Conservation (phyloP, 2,113 vertebrate species). For the Phocoena phocoena region DNA sequence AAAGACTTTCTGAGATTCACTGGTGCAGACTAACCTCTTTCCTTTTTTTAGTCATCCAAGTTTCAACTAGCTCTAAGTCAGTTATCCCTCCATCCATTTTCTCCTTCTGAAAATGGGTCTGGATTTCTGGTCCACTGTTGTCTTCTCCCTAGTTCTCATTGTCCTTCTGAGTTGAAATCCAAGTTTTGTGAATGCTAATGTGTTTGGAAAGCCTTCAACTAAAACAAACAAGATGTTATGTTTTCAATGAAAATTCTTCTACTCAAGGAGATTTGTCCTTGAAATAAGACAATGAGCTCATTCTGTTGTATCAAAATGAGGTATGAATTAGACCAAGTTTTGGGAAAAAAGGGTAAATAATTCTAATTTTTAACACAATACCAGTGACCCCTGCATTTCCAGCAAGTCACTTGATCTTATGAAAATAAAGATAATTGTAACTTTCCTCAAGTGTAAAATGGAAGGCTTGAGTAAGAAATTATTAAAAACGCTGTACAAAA, state of each 20-base stretch:
- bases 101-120: not conserved
- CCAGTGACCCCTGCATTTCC: not conserved
- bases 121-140: not conserved
- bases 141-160: not conserved
- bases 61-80: not conserved
- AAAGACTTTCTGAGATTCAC: not conserved
- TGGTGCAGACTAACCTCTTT: not conserved
- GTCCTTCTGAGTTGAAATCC: not conserved
- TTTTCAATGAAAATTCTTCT: conserved; percentile 47
- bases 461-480: not conserved
- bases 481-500: conserved; percentile 17
- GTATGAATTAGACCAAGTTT: not conserved
- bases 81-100: not conserved
- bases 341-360: conserved; percentile 11
- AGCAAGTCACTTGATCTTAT: conserved; percentile 18
- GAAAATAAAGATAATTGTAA: conserved; percentile 27
- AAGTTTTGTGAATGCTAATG: conserved; percentile 3
- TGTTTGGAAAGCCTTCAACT: conserved; percentile 13
- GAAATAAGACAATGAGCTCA: conserved; percentile 30
- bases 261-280: conserved; percentile 8
- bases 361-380: not conserved
- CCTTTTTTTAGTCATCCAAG: not conserved
- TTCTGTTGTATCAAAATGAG: conserved; percentile 7
- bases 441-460: not conserved
- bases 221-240: conserved; percentile 36